Percentiles rank a stretch among this genome's conserved stretches.
Evolutionary conservation across 1,140 invertebrate genomes (phyloP).

Genomic region (Rhyzopertha dominica): DNA sequence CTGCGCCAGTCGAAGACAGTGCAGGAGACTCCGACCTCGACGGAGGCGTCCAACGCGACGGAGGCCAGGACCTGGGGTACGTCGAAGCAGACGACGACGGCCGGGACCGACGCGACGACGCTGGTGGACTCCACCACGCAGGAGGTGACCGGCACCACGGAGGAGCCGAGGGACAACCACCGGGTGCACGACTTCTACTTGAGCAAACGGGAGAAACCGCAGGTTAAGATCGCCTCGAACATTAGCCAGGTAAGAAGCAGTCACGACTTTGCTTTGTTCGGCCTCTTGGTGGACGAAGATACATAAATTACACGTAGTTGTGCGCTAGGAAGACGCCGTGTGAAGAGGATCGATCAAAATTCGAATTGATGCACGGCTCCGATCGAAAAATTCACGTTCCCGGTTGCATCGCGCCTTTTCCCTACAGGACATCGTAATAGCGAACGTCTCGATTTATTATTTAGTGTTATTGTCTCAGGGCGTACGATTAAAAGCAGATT

Average conservation of each 20-base stretch:
- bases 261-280: no score
- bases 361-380: no score
- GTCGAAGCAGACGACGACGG: conserved; percentile 11
- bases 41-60: conserved; percentile 8
- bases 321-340: no score
- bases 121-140: conserved; percentile 32
- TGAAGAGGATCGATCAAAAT: no score
- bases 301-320: no score
- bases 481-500: no score
- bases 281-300: no score
- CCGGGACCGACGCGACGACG: conserved; percentile 10
- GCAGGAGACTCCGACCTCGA: conserved; percentile 10
- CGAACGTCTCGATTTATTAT: no score
- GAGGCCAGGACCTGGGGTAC: conserved; percentile 15
- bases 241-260: conserved; percentile 51
- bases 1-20: conserved; percentile 35
- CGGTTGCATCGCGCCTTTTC: no score
- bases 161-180: conserved; percentile 50
- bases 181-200: conserved; percentile 41
- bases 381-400: no score
- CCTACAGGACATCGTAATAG: no score
- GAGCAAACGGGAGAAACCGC: conserved; percentile 46
- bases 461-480: no score
- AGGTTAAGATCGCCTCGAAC: conserved; percentile 52
- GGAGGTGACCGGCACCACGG: conserved; percentile 41